Percentiles rank a stretch among this genome's conserved stretches.
phyloP scores from a whole-genome alignment of 2,888 invertebrate genomes.

The Mimachlamys varia region DNA sequence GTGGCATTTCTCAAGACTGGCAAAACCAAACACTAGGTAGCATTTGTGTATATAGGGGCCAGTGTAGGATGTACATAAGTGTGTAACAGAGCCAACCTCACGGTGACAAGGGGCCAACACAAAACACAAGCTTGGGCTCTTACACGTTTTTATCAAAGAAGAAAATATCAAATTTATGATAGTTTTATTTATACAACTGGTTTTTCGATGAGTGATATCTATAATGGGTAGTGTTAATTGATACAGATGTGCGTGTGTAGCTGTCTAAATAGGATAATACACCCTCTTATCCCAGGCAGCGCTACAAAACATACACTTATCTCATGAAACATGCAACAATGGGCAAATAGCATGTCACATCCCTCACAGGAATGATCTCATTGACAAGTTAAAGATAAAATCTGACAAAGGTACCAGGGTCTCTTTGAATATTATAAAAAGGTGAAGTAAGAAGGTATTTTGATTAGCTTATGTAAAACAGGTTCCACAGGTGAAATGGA shows the following conservation, averaged over 20 bases:
- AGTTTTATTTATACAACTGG: not conserved
- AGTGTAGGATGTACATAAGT: not conserved
- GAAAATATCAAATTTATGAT: not conserved
- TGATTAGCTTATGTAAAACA: not conserved
- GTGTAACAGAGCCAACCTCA: not conserved
- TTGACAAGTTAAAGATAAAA: not conserved
- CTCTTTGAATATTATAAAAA: too few relatives aligned
- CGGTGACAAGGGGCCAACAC: not conserved
- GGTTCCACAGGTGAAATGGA: not conserved
- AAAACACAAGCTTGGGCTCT: not conserved
- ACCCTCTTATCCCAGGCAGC: not conserved
- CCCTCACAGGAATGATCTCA: not conserved
- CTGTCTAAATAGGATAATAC: not conserved
- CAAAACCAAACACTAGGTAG: constrained; percentile 11
- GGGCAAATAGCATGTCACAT: not conserved
- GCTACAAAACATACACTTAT: not conserved
- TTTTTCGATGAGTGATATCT: not conserved
- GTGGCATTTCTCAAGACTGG: constrained; percentile 28
- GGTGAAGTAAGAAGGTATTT: not conserved
- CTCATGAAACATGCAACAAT: too few relatives aligned
- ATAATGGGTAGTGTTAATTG: not conserved
- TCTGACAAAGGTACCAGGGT: too few relatives aligned
- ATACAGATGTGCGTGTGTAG: not conserved
- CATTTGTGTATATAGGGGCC: constrained; percentile 7
- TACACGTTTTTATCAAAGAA: constrained; percentile 1